Evolutionary conservation across 2,888 invertebrate genomes (phyloP), one percentile per base, ranked within the genome.

Genomic region (Petrolisthes manimaculis): DNA sequence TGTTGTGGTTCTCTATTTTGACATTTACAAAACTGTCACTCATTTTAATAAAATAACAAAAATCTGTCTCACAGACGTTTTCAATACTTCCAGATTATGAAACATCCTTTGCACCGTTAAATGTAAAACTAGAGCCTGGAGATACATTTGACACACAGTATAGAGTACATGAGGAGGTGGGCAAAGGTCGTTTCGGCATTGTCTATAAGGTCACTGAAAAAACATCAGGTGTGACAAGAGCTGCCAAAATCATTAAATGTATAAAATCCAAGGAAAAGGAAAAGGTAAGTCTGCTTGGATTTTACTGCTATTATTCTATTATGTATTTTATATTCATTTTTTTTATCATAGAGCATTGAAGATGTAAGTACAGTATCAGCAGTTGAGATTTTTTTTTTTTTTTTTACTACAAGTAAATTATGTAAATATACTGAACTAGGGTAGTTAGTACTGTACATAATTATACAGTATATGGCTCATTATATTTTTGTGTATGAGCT

Each of bases 191-290:
- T 86, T 96, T 95, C 92, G 96, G 96, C 12, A 94, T 95, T 3
- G 96, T 96, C 0, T 95, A 95, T 92, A 95, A 95, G 92, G 95
- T 95, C 92, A 94, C 94, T 75, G 96, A 97, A 91, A 95, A 95
- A 92, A 93, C 93, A 2, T 94, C 95, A 0, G 94, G 94, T 9
- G 94, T 95, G 83, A 94, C 95, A 91, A 95, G 96, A 92, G 98
- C 98, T 0, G 97, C 97, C 5, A 98, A 98, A 93, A 95, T 96
- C 91, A 95, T 97, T 18, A 95, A 95, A 92, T 96, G 96, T 91
- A 95, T 96, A 75, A 96, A 95, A 90, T 93, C 95, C 14, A 95
- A 95, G 91, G 96, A 96, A 93, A 95, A 95, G 89, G 95, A 96
- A 90, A 96, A 96, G 92, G 96, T 88, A 69, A 77, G 83, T 79